Evolutionary conservation across 2,888 invertebrate species (phyloP).

Genomic region (Hipparchia sbordonii): DNA sequence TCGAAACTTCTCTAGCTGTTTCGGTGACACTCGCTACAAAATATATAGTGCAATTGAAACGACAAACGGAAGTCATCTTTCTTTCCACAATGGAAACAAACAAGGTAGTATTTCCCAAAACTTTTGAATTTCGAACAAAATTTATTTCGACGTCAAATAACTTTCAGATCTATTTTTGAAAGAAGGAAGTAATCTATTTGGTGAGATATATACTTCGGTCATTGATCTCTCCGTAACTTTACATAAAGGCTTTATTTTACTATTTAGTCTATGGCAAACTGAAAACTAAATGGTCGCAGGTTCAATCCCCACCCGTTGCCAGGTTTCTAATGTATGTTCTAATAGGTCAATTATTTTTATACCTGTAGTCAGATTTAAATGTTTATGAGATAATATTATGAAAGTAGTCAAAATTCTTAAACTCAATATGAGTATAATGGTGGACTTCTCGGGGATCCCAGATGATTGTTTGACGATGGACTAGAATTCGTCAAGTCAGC

Average conservation of each 20-base stretch:
- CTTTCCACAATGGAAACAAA: slow-evolving; percentile 37
- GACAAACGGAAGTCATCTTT: slow-evolving; percentile 37
- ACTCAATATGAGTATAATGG: too few relatives aligned
- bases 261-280: not conserved
- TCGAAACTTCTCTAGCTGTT: slow-evolving; percentile 11
- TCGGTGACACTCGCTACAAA: slow-evolving; percentile 20
- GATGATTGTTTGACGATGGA: too few relatives aligned
- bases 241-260: not conserved
- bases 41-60: slow-evolving; percentile 35
- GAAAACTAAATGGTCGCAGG: too few relatives aligned
- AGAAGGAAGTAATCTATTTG: slow-evolving; percentile 4
- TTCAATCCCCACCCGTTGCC: too few relatives aligned
- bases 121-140: slow-evolving; percentile 31
- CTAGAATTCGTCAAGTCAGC: too few relatives aligned
- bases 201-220: not conserved
- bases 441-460: too few relatives aligned
- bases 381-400: too few relatives aligned
- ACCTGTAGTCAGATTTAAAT: too few relatives aligned
- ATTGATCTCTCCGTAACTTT: not conserved
- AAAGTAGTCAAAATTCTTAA: too few relatives aligned
- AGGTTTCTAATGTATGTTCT: too few relatives aligned
- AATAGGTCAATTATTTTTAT: too few relatives aligned
- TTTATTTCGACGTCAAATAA: slow-evolving; percentile 20
- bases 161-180: slow-evolving; percentile 1
- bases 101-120: slow-evolving; percentile 36